Base-by-base conservation (phyloP, 2,113 vertebrate genomes). In the Scalopus aquaticus region DNA sequence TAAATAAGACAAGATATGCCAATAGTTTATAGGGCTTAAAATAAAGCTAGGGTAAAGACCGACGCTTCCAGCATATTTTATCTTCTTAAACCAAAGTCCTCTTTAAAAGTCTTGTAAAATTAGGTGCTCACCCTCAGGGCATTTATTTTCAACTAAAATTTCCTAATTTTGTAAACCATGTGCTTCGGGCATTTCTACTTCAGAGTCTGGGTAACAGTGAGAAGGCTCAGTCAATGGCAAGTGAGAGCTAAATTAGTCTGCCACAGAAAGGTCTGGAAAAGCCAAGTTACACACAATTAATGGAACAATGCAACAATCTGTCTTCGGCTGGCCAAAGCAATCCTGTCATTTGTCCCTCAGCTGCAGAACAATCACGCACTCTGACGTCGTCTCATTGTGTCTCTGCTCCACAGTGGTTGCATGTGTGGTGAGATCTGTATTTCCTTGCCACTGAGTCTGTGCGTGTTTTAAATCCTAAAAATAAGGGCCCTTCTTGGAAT, bases 301-400 rank as follows among this genome's bases (percentile, higher is more conserved):
- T 94, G 96, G 97, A 98, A 98, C 97, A 96, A 97, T 96, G 95
- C 93, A 97, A 95, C 96, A 96, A 95, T 91, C 97, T 95, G 93
- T 95, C 94, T 97, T 98, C 90, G 96, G 93, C 94, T 97, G 96
- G 96, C 97, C 90, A 96, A 96, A 97, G 96, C 94, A 96, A 96
- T 96, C 87, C 70, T 96, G 96, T 96, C 97, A 96, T 96, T 97
- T 97, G 91, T 96, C 97, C 97, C 93, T 62, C 70, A 97, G 94
- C 96, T 96, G 96, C 70, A 93, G 51, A 72, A 89, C 46, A 64
- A 56, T 56, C 95, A 96, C 37, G 32, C 90, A 94, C 92, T 95
- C 94, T 95, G 96, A 95, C 95, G 97, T 94, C 82, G 93, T 95
- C 93, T 96, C 95, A 89, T 90, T 76, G 90, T 78, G 90, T 95